Conservation (phyloP, 2,888 invertebrate species). For the Drosophila mercatorum region DNA sequence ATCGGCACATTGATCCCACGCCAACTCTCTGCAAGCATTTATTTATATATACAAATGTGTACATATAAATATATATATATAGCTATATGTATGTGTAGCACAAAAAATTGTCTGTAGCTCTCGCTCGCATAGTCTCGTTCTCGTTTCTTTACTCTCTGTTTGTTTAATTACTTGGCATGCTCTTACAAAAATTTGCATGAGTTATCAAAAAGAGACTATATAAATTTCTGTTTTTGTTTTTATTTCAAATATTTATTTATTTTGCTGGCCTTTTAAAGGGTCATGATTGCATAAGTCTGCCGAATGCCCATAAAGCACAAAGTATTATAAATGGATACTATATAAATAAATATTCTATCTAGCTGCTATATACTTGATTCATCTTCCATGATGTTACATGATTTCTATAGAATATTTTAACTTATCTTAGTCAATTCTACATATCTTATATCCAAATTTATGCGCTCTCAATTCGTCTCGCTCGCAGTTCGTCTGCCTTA, state of each 20-base stretch:
- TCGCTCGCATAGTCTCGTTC: slow-evolving; percentile 6
- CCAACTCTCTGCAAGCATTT: slow-evolving; percentile 3
- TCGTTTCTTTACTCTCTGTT: slow-evolving; percentile 22
- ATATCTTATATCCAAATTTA: not conserved
- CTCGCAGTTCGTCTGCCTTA: not conserved
- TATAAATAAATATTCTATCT: not conserved
- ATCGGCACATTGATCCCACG: slow-evolving; percentile 27
- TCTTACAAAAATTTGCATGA: slow-evolving; percentile 37
- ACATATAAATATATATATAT: slow-evolving; percentile 1
- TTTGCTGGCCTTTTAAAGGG: slow-evolving; percentile 1
- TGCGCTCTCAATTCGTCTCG: slow-evolving; percentile 1
- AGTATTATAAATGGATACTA: not conserved
- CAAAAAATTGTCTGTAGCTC: slow-evolving; percentile 11
- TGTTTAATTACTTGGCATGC: slow-evolving; percentile 55
- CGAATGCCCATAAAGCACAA: not conserved
- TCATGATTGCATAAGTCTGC: slow-evolving; percentile 3
- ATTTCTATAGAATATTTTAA: not conserved
- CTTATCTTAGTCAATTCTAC: not conserved
- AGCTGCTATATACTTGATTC: not conserved
- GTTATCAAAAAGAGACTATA: slow-evolving; percentile 12
- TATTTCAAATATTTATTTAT: slow-evolving; percentile 1
- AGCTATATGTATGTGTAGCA: slow-evolving; percentile 3
- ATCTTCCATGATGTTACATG: too few species aligned
- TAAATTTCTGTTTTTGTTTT: not conserved
- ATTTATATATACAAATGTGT: slow-evolving; percentile 1